These are phyloP conservation scores for Melitaea cinxia DNA, from an alignment of 1,140 invertebrate genomes.

Conservation along the genomic window DNA sequence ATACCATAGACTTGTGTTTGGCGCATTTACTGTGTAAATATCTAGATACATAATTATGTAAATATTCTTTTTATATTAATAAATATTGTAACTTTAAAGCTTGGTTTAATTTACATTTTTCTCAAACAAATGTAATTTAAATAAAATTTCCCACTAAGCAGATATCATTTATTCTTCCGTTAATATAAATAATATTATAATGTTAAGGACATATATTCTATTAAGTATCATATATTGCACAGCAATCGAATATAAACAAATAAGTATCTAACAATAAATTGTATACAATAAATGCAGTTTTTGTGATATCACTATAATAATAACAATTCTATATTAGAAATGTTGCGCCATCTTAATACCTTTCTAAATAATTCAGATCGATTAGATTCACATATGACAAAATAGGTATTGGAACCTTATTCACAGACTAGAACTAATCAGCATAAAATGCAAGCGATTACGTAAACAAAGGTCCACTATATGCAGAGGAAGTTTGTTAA, in stretches of 20 bases:
- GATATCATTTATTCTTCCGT: slow-evolving; percentile 29
- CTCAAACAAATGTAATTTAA: neutral
- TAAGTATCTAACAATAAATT: slow-evolving; percentile 8
- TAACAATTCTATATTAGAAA: slow-evolving; percentile 22
- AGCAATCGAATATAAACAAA: slow-evolving; percentile 15
- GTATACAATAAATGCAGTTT: slow-evolving; percentile 34
- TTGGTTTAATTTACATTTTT: slow-evolving; percentile 4
- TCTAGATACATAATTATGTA: slow-evolving; percentile 23
- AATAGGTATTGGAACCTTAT: slow-evolving; percentile 17
- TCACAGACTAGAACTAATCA: slow-evolving; percentile 27
- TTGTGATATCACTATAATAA: slow-evolving; percentile 19
- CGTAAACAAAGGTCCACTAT: neutral
- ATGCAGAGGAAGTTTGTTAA: slow-evolving; percentile 5
- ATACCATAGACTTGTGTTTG: slow-evolving; percentile 23
- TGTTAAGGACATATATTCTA: slow-evolving; percentile 30
- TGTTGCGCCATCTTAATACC: slow-evolving; percentile 12
- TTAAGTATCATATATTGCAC: slow-evolving; percentile 35
- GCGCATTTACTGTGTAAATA: slow-evolving; percentile 53
- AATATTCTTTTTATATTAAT: slow-evolving; percentile 24
- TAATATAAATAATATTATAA: slow-evolving; percentile 28
- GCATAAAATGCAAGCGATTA: slow-evolving; percentile 22
- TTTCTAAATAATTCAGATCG: slow-evolving; percentile 18
- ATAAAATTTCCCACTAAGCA: slow-evolving; percentile 27
- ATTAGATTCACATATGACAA: slow-evolving; percentile 6
- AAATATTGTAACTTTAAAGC: neutral